Evolutionary conservation across 2,888 invertebrate genomes (phyloP), one percentile per base, ranked within the genome.

Genomic region (Netelia inedita): DNA sequence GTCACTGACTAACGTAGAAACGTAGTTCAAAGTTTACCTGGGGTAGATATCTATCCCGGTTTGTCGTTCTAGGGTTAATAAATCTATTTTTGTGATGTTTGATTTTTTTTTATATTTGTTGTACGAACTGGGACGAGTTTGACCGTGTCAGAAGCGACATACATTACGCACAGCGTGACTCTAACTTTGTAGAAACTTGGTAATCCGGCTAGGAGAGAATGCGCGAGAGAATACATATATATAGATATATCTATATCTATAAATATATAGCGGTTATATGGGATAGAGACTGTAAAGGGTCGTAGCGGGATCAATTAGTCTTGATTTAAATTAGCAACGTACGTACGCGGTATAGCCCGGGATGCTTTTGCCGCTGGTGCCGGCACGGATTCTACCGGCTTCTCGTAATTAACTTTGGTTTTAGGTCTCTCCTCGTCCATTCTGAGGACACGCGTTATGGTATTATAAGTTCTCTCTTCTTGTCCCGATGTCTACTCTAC

Each of bases 351-450:
- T 6, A n/a, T 55, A 61, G 19, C 19, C 19, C 11, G 9, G 50
- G 16, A 74, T 9, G 50, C 23, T 74, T 28, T 28, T 28, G 28
- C 28, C 28, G 28, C 28, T 28, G 28, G 28, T 46, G 14, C 53
- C 75, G 23, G 66, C 43, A 2, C 66, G 66, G 28, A 28, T 57
- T 66, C 43, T 65, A 53, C 74, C 89, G 87, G 89, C 88, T 88
- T 88, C 86, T 87, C 89, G 91, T 92, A 92, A 92, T 92, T 92
- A 92, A 92, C 91, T 92, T 90, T 89, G 88, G 88, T 79, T 90
- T 89, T 88, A 90, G 88, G 88, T 82, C 82, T 86, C 81, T 86
- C 57, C 75, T 78, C 72, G 55, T 78, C 79, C 28, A 28, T 5
- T 28, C 35, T 65, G 35, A 69, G 53, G 41, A 35, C 59, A 69